phyloP scores from a whole-genome alignment of 1,140 invertebrate species.

The Bombyx mori region DNA sequence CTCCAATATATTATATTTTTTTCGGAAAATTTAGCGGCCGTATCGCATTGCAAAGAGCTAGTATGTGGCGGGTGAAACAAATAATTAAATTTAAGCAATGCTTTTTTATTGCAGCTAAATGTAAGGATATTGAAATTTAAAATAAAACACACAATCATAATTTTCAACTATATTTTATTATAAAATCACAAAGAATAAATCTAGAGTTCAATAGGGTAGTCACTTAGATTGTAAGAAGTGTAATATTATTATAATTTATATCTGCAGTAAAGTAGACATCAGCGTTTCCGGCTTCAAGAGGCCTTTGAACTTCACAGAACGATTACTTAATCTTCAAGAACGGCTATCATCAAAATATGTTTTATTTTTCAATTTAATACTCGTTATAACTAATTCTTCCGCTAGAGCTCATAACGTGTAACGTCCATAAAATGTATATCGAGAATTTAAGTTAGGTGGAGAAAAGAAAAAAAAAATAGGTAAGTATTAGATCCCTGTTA shows the following conservation, averaged over 20 bases:
- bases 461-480: conserved; percentile 31
- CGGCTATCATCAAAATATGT: conserved; percentile 48
- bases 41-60: not conserved
- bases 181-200: conserved; percentile 70
- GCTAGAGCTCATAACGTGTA: no score
- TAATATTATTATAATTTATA: conserved; percentile 56
- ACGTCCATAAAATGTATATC: no score
- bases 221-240: conserved; percentile 62
- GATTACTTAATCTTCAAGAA: conserved; percentile 31
- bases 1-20: not conserved
- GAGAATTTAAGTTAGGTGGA: no score
- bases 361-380: conserved; percentile 41
- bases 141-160: conserved; percentile 22
- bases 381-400: conserved; percentile 15
- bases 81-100: not conserved
- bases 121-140: conserved; percentile 1
- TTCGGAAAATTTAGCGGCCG: not conserved
- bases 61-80: not conserved
- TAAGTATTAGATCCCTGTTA: conserved; percentile 62
- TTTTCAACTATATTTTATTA: conserved; percentile 70
- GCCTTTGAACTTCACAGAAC: conserved; percentile 32
- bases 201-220: conserved; percentile 67
- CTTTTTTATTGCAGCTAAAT: not conserved
- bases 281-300: conserved; percentile 25
- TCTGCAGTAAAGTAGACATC: conserved; percentile 39